These are phyloP conservation scores for Pampus argenteus DNA, from an alignment of 2,797 vertebrate genomes.

Conservation along the genomic window DNA sequence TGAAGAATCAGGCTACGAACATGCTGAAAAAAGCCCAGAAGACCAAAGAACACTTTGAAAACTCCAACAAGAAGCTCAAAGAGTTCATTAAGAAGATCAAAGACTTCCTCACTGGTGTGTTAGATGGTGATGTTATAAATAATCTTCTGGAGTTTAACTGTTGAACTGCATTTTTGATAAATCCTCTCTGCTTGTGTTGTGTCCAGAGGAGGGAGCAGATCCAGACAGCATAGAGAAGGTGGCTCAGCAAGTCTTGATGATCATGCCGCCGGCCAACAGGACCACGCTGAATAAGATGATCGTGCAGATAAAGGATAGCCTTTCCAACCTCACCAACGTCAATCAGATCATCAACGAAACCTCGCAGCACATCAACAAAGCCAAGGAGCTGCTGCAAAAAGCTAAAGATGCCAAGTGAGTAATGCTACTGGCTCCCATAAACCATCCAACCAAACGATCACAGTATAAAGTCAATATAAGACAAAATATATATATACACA, in stretches of 20 bases:
- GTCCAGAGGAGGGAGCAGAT: slow-evolving; percentile 91
- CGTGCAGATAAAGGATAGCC: slow-evolving; percentile 83
- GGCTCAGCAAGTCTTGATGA: slow-evolving; percentile 86
- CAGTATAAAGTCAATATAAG: too few relatives aligned
- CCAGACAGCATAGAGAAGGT: slow-evolving; percentile 90
- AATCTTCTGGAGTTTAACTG: neutral
- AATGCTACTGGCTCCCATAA: neutral
- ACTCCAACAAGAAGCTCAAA: slow-evolving; percentile 85
- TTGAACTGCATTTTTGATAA: neutral
- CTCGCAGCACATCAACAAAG: slow-evolving; percentile 73
- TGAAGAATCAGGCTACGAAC: slow-evolving; percentile 81
- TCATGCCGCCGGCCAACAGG: slow-evolving; percentile 85
- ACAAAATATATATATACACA: too few relatives aligned
- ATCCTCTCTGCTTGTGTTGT: neutral
- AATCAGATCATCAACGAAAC: slow-evolving; percentile 85
- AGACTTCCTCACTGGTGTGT: slow-evolving; percentile 89
- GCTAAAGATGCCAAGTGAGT: slow-evolving; percentile 86
- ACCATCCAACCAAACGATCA: too few relatives aligned
- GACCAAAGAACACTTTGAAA: slow-evolving; percentile 82
- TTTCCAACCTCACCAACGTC: slow-evolving; percentile 83
- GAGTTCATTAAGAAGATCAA: slow-evolving; percentile 89
- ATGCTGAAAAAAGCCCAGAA: slow-evolving; percentile 82
- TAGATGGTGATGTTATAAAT: neutral
- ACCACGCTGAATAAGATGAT: slow-evolving; percentile 76
- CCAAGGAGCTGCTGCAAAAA: slow-evolving; percentile 79